Evolutionary conservation across 2,113 vertebrate genomes (phyloP), one percentile per base, ranked within the genome.

Genomic region (Nanorana parkeri): DNA sequence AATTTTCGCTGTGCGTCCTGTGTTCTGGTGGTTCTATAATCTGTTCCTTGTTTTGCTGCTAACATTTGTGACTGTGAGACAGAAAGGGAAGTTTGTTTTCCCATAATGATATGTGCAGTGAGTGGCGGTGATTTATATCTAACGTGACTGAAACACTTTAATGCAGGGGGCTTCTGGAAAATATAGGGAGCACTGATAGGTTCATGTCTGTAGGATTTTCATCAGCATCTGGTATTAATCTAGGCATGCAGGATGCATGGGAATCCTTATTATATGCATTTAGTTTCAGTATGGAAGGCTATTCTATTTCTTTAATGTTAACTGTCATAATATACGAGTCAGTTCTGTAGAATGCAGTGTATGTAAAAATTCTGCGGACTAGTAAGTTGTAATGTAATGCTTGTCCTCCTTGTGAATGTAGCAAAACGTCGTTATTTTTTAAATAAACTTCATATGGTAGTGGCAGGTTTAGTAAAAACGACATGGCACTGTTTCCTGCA

Each of bases 151-250:
- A 75, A 75, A 60, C 72, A 75, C 72, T 61, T 75, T 75, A 61
- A 75, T 60, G 55, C 54, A 11, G 17, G 20, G 21, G 71, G 71
- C 72, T 75, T 75, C 72, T 75, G 72, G 55, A 60, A 41, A 75
- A 61, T 61, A 75, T 56, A 75, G 58, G 60, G 20, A 61, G 26
- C 15, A 24, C 55, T 21, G 54, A 20, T 26, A 10, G 47, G 55
- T 58, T 41, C 71, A 74, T 21, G n/a, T 32, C 26, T 24, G 24
- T 32, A 29, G 24, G 7, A 29, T 26, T 65, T 65, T 65, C 26
- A 65, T 17, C 72, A 75, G 55, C 72, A 75, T 75, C 72, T 75
- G 72, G 72, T 41, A 75, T 75, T 75, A 75, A 75, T 75, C 72
- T 75, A n/a, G 19, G 21, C 72, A 23, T 32, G 72, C 15, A 17